A percentile compares a stretch with the other conserved stretches of the same genome.
Conservation (phyloP, 2,888 invertebrate species). For the Agrypnus murinus region DNA sequence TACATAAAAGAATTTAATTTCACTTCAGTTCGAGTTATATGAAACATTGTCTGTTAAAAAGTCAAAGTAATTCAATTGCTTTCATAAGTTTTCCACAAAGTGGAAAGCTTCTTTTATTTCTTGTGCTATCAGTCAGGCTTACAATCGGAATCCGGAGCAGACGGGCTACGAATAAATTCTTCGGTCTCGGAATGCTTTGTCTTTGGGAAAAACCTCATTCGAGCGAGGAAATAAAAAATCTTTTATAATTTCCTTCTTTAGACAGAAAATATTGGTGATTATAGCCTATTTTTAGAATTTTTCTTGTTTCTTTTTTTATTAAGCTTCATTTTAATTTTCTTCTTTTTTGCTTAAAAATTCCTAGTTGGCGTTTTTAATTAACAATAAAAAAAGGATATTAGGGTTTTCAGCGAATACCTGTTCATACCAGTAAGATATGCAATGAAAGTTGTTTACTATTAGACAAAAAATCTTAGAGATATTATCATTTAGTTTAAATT, state of each 20-base stretch:
- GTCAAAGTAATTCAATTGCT: constrained; percentile 45
- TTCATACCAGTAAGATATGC: too few relatives aligned
- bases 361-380: too few relatives aligned
- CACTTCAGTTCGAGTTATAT: constrained; percentile 31
- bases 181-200: constrained; percentile 19
- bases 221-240: constrained; percentile 14
- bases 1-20: constrained; percentile 43
- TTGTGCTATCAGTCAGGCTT: constrained; percentile 32
- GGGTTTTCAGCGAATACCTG: too few relatives aligned
- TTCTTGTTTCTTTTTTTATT: too few relatives aligned
- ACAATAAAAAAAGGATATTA: too few relatives aligned
- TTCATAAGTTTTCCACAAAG: constrained; percentile 45
- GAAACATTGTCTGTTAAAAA: constrained; percentile 39
- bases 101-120: constrained; percentile 37
- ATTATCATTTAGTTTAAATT: too few relatives aligned
- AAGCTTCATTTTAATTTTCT: too few relatives aligned
- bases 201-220: constrained; percentile 21
- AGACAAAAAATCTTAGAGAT: too few relatives aligned
- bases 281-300: too few relatives aligned
- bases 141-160: constrained; percentile 33
- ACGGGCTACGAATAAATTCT: constrained; percentile 21
- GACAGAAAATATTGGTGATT: too few relatives aligned
- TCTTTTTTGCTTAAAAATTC: too few relatives aligned
- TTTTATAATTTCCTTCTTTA: constrained; percentile 18
- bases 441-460: too few relatives aligned